These are phyloP conservation scores for Leptoteleia sp. DNA, from an alignment of 1,140 invertebrate genomes.

Conservation along the genomic window DNA sequence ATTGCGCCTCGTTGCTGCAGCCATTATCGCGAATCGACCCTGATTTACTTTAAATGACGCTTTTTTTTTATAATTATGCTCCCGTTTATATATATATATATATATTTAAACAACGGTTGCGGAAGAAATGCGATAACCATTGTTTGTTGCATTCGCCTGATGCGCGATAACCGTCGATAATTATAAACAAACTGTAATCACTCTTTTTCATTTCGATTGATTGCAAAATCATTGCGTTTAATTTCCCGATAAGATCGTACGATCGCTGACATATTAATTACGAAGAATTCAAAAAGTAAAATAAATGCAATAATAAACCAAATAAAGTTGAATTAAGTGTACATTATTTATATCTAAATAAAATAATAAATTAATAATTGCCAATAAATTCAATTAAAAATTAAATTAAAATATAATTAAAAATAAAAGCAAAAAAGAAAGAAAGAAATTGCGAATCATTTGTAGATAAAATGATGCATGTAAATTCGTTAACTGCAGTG, in stretches of 20 bases:
- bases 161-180: conserved; percentile 53
- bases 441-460: no score
- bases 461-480: no score
- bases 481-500: no score
- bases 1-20: conserved; percentile 64
- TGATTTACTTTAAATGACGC: conserved; percentile 67
- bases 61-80: conserved; percentile 53
- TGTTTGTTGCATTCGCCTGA: conserved; percentile 28
- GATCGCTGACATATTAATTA: no score
- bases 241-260: conserved; percentile 9
- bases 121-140: conserved; percentile 65
- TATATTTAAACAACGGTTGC: conserved; percentile 44
- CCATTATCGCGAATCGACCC: conserved; percentile 68
- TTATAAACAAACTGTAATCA: conserved; percentile 44
- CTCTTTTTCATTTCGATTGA: conserved; percentile 36
- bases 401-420: no score
- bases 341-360: no score
- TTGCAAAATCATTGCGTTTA: conserved; percentile 28
- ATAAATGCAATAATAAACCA: no score
- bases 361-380: no score
- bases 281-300: no score
- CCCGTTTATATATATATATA: background rate
- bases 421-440: no score
- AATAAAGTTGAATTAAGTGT: no score
- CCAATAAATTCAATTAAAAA: no score